Conservation (phyloP, 2,797 vertebrate species). For the Lophius americanus region DNA sequence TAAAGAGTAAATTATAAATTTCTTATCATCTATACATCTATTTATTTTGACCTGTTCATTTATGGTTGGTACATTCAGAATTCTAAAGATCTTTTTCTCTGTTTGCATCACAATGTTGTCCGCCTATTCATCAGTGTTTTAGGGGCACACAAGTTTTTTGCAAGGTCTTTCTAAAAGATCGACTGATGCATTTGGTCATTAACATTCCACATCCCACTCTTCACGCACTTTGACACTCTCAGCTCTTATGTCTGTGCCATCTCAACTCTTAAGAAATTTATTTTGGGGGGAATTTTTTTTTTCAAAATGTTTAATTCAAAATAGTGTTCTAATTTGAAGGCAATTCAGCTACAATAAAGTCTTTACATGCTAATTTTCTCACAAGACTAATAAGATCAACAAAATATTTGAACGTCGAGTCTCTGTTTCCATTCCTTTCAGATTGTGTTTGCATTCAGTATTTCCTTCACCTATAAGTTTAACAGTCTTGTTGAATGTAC, state of each 20-base stretch:
- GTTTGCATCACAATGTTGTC: conserved; percentile 65
- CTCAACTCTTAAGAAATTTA: conserved; percentile 17
- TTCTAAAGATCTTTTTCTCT: conserved; percentile 51
- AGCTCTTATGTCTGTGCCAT: conserved; percentile 23
- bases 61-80: conserved; percentile 77
- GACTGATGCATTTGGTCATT: conserved; percentile 53
- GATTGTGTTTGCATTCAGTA: conserved; percentile 90
- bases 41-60: conserved; percentile 91
- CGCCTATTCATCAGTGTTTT: conserved; percentile 50
- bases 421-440: conserved; percentile 90
- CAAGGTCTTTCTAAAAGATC: conserved; percentile 36
- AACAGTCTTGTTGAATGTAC: conserved; percentile 93
- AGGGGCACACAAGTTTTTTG: conserved; percentile 50
- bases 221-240: conserved; percentile 32
- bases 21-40: conserved; percentile 92
- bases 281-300: neutral
- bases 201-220: conserved; percentile 77
- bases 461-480: conserved; percentile 64
- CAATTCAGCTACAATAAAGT: neutral
- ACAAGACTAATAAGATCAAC: conserved; percentile 19
- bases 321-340: conserved; percentile 22
- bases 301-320: conserved; percentile 3
- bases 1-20: conserved; percentile 87
- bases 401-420: conserved; percentile 85
- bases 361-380: conserved; percentile 21